Percentiles rank a stretch among this genome's conserved stretches.
Evolutionary conservation across 2,888 invertebrate species (phyloP).

Genomic region (Leptogaster cylindrica): DNA sequence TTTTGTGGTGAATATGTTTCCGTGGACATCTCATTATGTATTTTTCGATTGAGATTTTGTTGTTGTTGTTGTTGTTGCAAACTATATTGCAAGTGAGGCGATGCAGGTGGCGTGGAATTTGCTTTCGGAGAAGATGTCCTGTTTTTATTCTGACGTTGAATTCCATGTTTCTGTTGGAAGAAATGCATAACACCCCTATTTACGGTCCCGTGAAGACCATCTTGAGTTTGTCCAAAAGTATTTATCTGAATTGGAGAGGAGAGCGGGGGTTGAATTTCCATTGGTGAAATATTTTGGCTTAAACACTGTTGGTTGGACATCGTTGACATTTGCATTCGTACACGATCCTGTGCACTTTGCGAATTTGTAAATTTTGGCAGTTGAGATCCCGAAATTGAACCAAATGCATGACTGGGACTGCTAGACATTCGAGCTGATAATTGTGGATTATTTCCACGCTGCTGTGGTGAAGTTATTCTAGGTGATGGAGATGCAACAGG

Average conservation of each 20-base stretch:
- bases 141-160: constrained; percentile 53
- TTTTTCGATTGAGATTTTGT: constrained; percentile 41
- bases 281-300: constrained; percentile 51
- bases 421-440: constrained; percentile 62
- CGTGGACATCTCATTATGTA: constrained; percentile 61
- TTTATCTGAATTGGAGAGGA: constrained; percentile 55
- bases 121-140: constrained; percentile 58
- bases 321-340: constrained; percentile 55
- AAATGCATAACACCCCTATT: constrained; percentile 39
- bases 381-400: constrained; percentile 26
- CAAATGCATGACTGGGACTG: constrained; percentile 59
- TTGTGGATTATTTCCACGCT: constrained; percentile 54
- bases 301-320: constrained; percentile 59
- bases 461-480: constrained; percentile 68
- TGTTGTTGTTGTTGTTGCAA: constrained; percentile 50
- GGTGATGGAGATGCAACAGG: constrained; percentile 62
- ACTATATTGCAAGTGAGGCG: constrained; percentile 65
- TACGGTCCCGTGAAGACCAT: constrained; percentile 20
- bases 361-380: constrained; percentile 52
- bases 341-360: constrained; percentile 44
- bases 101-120: constrained; percentile 62
- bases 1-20: constrained; percentile 49
- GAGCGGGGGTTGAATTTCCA: constrained; percentile 64
- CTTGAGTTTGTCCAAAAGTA: constrained; percentile 12
- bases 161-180: constrained; percentile 54